A percentile compares a stretch with the other conserved stretches of the same genome.
Evolutionary conservation across 2,797 vertebrate species (phyloP).

Genomic region (Falco cherrug): DNA sequence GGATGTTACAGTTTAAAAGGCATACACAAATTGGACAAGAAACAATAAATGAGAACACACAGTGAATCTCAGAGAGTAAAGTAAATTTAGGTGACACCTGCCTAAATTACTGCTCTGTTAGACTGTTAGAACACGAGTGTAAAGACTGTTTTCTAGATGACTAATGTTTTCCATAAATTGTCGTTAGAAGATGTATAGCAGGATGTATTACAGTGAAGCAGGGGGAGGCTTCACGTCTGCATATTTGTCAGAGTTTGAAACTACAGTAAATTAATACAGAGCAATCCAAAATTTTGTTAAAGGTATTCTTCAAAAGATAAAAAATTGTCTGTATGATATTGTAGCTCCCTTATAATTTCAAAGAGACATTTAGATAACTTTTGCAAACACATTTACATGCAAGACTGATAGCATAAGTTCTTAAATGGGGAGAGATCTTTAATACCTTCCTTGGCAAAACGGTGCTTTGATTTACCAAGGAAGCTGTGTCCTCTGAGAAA

Average conservation of each 20-base stretch:
- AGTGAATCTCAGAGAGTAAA: background rate
- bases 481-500: background rate
- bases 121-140: background rate
- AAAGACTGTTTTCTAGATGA: background rate
- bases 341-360: background rate
- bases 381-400: background rate
- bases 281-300: background rate
- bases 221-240: background rate
- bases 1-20: background rate
- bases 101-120: background rate
- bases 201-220: background rate
- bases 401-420: background rate
- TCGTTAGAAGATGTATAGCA: background rate
- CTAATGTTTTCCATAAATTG: background rate
- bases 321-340: background rate
- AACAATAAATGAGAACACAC: background rate
- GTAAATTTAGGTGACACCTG: background rate
- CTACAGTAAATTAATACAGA: constrained; percentile 6
- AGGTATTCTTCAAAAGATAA: background rate
- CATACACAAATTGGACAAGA: background rate
- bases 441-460: background rate
- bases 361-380: background rate
- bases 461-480: background rate
- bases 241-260: constrained; percentile 1
- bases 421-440: background rate